Base-by-base conservation (phyloP, 2,113 vertebrate genomes). In the Melanostigma gelatinosum region DNA sequence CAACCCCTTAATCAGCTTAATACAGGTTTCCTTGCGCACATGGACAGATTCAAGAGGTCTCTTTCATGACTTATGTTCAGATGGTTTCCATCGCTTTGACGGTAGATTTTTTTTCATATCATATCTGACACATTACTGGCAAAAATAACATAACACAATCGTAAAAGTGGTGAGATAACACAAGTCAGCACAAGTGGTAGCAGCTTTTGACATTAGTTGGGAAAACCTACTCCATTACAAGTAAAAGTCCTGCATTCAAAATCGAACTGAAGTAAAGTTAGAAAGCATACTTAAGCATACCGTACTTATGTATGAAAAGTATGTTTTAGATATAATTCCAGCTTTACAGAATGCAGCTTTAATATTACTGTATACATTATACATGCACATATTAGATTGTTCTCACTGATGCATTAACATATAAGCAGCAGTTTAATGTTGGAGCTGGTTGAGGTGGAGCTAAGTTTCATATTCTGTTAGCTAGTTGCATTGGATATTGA, bases 1-100 rank as follows among this genome's bases (percentile, higher is more conserved):
- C 91, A 91, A 87, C 80, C 91, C 93, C 94, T 95, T 86, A 83
- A 90, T 91, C 95, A 95, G 91, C 93, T 96, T 96, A 95, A 95
- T 96, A 95, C 95, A 94, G 94, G 95, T 95, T 77, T 93, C 93
- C 95, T 93, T 94, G 89, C 94, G 94, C 88, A 91, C 94, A 94
- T 94, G 94, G 29, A 76, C 61, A 1, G 29, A 80, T 61, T 89
- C 60, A 71, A 89, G 88, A 85, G 79, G 75, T 94, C 93, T 96
- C 60, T 36, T 64, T 36, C 29, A 52, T 81, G 44, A 70, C 61
- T 62, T 32, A 22, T 55, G 52, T 62, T 80, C 79, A 81, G 15
- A 81, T 79, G 9, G 29, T 73, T 84, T 80, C 57, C 66, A 75
- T 72, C 62, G 27, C 61, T 60, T 22, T 70, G 22, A 57, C 24